Percentiles rank a stretch among this genome's conserved stretches.
Conservation (phyloP, 1,140 invertebrate genomes). For the Drosophila carrolli region DNA sequence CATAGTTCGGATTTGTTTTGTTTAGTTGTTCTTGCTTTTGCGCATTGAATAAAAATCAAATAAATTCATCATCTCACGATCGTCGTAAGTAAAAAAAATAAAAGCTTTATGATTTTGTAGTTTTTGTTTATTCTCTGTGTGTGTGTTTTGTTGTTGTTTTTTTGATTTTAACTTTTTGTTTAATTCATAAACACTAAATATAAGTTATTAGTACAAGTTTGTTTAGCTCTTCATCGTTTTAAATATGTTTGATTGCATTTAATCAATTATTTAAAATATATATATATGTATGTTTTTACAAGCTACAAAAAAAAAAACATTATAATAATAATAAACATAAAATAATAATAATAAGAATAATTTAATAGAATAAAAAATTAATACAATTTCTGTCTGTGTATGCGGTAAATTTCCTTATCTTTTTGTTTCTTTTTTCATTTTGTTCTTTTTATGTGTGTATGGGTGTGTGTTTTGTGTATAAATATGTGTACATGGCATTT, state of each 20-base stretch:
- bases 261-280: constrained; percentile 56
- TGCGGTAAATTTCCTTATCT: constrained; percentile 26
- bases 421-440: constrained; percentile 31
- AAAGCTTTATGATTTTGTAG: constrained; percentile 50
- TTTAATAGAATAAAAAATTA: constrained; percentile 84
- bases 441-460: constrained; percentile 38
- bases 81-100: constrained; percentile 11
- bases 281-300: constrained; percentile 49
- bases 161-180: constrained; percentile 33
- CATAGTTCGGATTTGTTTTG: constrained; percentile 4
- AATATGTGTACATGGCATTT: constrained; percentile 76
- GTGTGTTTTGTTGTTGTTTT: constrained; percentile 49
- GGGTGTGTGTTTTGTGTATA: constrained; percentile 53
- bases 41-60: constrained; percentile 17
- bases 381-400: constrained; percentile 74
- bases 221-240: constrained; percentile 39
- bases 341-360: constrained; percentile 82
- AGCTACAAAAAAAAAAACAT: constrained; percentile 73
- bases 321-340: constrained; percentile 78
- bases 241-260: constrained; percentile 52
- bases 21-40: constrained; percentile 7
- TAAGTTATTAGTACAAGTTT: constrained; percentile 74
- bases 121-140: constrained; percentile 60
- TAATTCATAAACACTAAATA: constrained; percentile 58
- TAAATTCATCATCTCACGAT: constrained; percentile 9